These are phyloP conservation scores for Sciaenops ocellatus DNA, from an alignment of 2,797 vertebrate species.

Conservation along the genomic window DNA sequence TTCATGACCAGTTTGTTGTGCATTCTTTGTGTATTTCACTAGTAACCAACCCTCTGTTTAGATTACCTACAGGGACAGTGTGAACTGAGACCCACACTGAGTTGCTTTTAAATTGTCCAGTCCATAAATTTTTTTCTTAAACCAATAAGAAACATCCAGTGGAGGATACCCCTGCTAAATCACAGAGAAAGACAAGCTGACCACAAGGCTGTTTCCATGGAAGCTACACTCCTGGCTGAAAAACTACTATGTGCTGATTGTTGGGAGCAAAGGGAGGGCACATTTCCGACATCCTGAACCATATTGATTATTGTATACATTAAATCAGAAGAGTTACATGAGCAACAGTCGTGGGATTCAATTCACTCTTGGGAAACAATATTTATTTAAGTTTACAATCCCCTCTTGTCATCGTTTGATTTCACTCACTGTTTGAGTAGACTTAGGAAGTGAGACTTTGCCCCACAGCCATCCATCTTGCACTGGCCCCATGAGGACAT, in stretches of 20 bases:
- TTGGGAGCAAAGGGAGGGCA: conserved; percentile 44
- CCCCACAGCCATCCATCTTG: conserved; percentile 78
- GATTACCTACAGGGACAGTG: conserved; percentile 41
- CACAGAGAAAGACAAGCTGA: conserved; percentile 73
- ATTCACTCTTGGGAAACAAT: conserved; percentile 21
- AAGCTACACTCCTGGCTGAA: conserved; percentile 79
- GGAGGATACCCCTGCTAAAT: conserved; percentile 70
- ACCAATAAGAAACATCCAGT: conserved; percentile 68
- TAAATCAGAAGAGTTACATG: conserved; percentile 18
- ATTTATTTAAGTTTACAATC: conserved; percentile 36
- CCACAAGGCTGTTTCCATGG: conserved; percentile 80
- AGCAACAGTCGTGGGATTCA: conserved; percentile 11
- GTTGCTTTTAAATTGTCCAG: conserved; percentile 63
- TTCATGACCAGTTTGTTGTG: neutral
- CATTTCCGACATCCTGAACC: conserved; percentile 47
- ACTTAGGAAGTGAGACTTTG: conserved; percentile 74
- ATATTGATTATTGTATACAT: conserved; percentile 43
- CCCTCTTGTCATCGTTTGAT: conserved; percentile 42
- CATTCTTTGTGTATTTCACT: neutral
- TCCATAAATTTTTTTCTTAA: conserved; percentile 73
- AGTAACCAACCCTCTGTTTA: conserved; percentile 16
- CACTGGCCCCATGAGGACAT: conserved; percentile 70
- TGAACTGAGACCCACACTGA: conserved; percentile 48
- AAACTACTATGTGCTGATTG: conserved; percentile 80
- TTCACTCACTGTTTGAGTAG: conserved; percentile 48